Conservation (phyloP, 2,888 invertebrate genomes). For the Hypena proboscidalis region DNA sequence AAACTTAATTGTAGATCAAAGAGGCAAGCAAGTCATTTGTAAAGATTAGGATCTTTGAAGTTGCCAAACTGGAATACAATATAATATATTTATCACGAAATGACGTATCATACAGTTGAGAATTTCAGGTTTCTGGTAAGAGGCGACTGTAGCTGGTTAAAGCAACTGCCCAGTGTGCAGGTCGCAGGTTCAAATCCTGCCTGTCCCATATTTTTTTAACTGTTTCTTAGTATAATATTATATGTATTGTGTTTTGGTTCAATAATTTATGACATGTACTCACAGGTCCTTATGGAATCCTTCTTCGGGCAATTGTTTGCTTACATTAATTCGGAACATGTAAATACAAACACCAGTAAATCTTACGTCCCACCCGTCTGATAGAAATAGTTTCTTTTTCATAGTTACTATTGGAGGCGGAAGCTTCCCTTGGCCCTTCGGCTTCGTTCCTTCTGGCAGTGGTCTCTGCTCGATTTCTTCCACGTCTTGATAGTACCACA, state of each 20-base stretch:
- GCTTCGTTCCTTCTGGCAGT: slow-evolving; percentile 74
- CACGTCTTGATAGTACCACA: slow-evolving; percentile 96
- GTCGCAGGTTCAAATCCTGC: neutral
- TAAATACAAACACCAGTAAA: slow-evolving; percentile 94
- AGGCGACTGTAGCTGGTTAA: neutral
- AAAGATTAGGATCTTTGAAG: too few species aligned
- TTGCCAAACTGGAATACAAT: too few species aligned
- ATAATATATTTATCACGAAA: too few species aligned
- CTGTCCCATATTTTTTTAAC: too few species aligned
- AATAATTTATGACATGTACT: slow-evolving; percentile 57
- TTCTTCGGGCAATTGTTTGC: slow-evolving; percentile 95
- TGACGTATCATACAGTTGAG: too few species aligned
- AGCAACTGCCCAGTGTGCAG: neutral
- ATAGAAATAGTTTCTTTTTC: slow-evolving; percentile 93
- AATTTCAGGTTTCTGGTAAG: too few species aligned
- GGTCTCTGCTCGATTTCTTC: slow-evolving; percentile 88
- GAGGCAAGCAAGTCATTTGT: too few species aligned
- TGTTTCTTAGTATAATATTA: too few species aligned
- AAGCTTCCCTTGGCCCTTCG: slow-evolving; percentile 77
- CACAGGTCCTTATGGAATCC: slow-evolving; percentile 95
- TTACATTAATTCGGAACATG: slow-evolving; percentile 93
- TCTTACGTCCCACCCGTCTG: slow-evolving; percentile 93
- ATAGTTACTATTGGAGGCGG: slow-evolving; percentile 73
- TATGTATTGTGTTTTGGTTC: neutral
- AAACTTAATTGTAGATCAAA: too few species aligned